Conservation (phyloP, 2,113 vertebrate genomes). For the Hydropotes inermis region DNA sequence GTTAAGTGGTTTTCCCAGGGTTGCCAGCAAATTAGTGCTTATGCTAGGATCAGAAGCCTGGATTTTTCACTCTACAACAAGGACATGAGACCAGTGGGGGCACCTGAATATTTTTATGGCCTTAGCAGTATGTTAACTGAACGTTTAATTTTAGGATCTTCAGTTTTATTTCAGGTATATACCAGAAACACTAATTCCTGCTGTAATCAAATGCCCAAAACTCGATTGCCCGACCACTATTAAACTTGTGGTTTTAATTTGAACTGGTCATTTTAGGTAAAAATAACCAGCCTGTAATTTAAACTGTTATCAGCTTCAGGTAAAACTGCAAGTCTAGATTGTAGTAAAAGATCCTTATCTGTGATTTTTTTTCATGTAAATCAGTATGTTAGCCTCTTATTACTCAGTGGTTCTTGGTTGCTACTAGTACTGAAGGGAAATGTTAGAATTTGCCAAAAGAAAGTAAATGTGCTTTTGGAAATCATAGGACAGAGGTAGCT, state of each 20-base stretch:
- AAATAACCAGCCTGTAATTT: background rate
- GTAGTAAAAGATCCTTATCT: background rate
- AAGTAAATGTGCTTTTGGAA: background rate
- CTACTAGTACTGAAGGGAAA: background rate
- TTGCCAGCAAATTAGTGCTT: background rate
- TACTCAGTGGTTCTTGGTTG: background rate
- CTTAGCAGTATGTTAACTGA: background rate
- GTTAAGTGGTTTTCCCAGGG: background rate
- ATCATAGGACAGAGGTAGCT: background rate
- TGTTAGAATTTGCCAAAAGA: slow-evolving; percentile 17
- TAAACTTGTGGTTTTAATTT: background rate
- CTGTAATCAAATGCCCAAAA: background rate
- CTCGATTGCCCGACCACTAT: background rate
- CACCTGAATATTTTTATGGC: background rate
- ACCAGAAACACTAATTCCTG: background rate
- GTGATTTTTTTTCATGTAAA: background rate
- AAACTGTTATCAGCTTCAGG: background rate
- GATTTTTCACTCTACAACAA: background rate
- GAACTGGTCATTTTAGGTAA: background rate
- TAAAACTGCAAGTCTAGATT: background rate
- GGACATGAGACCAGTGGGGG: background rate
- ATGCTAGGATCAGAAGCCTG: background rate
- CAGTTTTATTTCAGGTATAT: background rate
- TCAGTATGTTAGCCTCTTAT: background rate
- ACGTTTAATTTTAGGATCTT: background rate